Evolutionary conservation across 2,797 vertebrate genomes (phyloP).

Genomic region (Ptychobarbus kaznakovi): DNA sequence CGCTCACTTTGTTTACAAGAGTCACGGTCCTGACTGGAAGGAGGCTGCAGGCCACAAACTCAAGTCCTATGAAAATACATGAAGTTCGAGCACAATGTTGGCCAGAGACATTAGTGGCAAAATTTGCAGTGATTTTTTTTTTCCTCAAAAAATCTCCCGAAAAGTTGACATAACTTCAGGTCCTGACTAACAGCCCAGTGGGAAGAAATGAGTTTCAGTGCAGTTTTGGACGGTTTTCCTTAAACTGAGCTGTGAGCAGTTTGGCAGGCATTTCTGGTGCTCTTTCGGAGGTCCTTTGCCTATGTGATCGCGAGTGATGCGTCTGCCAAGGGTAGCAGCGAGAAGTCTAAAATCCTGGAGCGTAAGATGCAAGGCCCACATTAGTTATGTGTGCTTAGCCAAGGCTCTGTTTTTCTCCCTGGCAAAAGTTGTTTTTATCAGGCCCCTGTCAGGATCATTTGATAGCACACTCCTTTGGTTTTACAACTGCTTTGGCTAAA

Average conservation of each 20-base stretch:
- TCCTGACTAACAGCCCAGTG: slow-evolving; percentile 46
- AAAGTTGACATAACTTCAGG: slow-evolving; percentile 54
- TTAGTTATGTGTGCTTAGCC: slow-evolving; percentile 48
- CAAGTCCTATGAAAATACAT: slow-evolving; percentile 48
- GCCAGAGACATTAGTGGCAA: slow-evolving; percentile 36
- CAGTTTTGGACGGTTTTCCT: slow-evolving; percentile 48
- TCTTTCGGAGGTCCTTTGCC: slow-evolving; percentile 51
- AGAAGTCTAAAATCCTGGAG: slow-evolving; percentile 48
- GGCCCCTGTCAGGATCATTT: slow-evolving; percentile 53
- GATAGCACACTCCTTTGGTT: slow-evolving; percentile 53
- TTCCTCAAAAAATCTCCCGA: slow-evolving; percentile 38
- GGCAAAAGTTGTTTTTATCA: slow-evolving; percentile 50
- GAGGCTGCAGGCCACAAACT: slow-evolving; percentile 21
- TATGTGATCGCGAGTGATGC: slow-evolving; percentile 48
- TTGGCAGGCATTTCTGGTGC: slow-evolving; percentile 47
- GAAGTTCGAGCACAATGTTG: slow-evolving; percentile 44
- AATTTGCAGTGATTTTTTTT: slow-evolving; percentile 4
- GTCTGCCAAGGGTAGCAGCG: slow-evolving; percentile 49
- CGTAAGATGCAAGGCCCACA: slow-evolving; percentile 48
- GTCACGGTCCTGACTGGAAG: slow-evolving; percentile 14
- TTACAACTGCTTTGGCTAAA: slow-evolving; percentile 53
- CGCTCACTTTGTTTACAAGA: slow-evolving; percentile 42
- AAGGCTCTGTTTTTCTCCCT: slow-evolving; percentile 52
- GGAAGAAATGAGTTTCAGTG: slow-evolving; percentile 44
- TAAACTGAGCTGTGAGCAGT: slow-evolving; percentile 49